Evolutionary conservation across 1,140 invertebrate species (phyloP), one percentile per base, ranked within the genome.

Genomic region (Drosophila busckii): DNA sequence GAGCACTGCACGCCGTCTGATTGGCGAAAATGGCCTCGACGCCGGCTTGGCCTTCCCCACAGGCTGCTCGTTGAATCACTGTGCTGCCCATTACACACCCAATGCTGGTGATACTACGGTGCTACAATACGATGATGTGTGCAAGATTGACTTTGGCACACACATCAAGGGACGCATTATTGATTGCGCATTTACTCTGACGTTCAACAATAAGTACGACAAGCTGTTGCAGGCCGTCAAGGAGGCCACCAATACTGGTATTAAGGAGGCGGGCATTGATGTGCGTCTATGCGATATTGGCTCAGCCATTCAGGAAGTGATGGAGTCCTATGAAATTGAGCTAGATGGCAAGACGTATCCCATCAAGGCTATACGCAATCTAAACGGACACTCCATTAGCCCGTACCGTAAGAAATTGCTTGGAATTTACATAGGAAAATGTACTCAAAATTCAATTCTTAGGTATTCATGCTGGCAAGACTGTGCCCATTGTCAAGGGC

Each of bases 251-350:
- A 98, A 99, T 86, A 98, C 98, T 1, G 98, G 98, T 19, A 99
- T 99, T 52, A 94, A 93, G 85, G 93, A 93, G 65, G 94, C 96
- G 10, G 98, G 98, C 35, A 98, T 99, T 69, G 98, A 99, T 89
- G 98, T 98, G 0, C 92, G 96, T 75, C 90, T 99, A 34, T 99
- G 98, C 88, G 98, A 99, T 86, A 94, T 99, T 70, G 98, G 98
- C 9, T 95, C 96, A 73, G 95, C 96, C 2, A 97, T 99, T 82
- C 98, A 99, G 87, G 98, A 99, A 89, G 96, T 98, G 0, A 99
- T 99, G 98, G 98, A 99, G 82, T 98, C 97, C 0, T 98, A 99
- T 89, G 98, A 99, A 90, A 93, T 99, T 2, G 98, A 99, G 88
- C 85, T 99, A 12, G 96, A 99, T 89, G 98, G 98, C 17, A 98